Evolutionary conservation across 2,888 invertebrate genomes (phyloP).

Genomic region (Eristalis arbustorum): DNA sequence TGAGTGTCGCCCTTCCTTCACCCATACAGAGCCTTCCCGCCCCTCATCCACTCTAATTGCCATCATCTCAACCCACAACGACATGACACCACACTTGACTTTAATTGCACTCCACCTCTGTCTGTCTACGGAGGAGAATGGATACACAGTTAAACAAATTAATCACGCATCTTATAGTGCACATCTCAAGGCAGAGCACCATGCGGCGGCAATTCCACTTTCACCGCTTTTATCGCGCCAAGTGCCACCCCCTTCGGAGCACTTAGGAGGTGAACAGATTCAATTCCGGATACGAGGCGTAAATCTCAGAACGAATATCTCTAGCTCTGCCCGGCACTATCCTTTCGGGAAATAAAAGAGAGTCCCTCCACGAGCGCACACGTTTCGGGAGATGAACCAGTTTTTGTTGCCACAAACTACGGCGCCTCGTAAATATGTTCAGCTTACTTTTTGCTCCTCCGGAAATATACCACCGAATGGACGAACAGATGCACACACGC

Average conservation of each 20-base stretch:
- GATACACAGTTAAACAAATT: neutral
- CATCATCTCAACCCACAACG: neutral
- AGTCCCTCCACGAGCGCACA: neutral
- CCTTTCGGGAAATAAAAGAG: neutral
- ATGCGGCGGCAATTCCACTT: neutral
- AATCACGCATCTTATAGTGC: slow-evolving; percentile 9
- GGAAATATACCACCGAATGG: neutral
- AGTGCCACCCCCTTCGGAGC: neutral
- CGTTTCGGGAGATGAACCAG: neutral
- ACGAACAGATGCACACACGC: neutral
- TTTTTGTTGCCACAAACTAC: neutral
- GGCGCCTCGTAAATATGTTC: neutral
- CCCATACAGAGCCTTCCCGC: neutral
- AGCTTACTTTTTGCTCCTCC: neutral
- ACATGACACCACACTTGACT: neutral
- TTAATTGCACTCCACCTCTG: neutral
- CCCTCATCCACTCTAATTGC: neutral
- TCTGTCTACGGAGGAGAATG: neutral
- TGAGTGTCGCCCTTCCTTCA: neutral
- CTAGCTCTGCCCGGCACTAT: neutral
- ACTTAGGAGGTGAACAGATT: slow-evolving; percentile 24
- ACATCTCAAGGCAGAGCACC: neutral
- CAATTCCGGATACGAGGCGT: slow-evolving; percentile 26
- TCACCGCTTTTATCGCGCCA: neutral
- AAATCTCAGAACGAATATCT: neutral